phyloP scores from a whole-genome alignment of 2,113 vertebrate genomes.

The Mesitornis unicolor region DNA sequence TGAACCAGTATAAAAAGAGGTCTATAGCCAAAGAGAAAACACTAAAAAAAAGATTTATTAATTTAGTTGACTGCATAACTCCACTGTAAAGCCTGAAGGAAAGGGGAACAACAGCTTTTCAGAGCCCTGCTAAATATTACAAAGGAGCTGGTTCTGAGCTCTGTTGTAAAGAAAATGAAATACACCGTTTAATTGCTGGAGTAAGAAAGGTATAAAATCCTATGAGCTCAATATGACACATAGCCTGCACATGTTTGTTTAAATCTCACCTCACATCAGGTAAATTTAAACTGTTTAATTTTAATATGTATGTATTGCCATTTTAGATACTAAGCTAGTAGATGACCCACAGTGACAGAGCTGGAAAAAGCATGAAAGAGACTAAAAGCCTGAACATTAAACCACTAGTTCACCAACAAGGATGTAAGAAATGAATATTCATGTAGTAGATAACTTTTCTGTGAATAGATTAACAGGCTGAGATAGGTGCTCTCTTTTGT shows the following conservation, averaged over 20 bases:
- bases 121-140: background rate
- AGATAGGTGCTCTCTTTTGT: background rate
- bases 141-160: background rate
- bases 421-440: background rate
- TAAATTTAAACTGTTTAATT: background rate
- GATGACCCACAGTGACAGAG: background rate
- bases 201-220: background rate
- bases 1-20: background rate
- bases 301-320: background rate
- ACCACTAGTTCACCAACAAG: background rate
- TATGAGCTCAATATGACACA: background rate
- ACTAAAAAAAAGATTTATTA: background rate
- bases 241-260: background rate
- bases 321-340: background rate
- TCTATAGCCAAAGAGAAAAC: background rate
- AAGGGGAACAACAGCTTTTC: background rate
- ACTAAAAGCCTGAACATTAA: background rate
- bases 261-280: background rate
- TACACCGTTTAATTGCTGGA: background rate
- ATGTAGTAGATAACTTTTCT: background rate
- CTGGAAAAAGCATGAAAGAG: background rate
- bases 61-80: background rate
- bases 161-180: background rate
- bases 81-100: background rate
- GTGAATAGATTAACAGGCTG: background rate